These are phyloP conservation scores for Hypsibius dujardini DNA, from an alignment of 1,140 invertebrate species.

Conservation along the genomic window DNA sequence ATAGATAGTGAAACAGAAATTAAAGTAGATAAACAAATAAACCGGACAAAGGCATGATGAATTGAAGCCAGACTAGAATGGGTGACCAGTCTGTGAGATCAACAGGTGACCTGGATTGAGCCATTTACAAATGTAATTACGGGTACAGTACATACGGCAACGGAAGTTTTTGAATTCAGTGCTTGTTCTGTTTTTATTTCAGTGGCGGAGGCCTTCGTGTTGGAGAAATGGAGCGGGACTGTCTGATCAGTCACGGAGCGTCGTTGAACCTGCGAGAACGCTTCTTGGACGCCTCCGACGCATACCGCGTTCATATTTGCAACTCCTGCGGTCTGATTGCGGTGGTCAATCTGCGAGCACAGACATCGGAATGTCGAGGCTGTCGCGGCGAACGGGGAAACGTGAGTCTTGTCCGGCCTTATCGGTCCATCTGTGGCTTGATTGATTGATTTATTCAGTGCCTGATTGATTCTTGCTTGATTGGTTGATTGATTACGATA, in stretches of 20 bases:
- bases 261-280: constrained; percentile 73
- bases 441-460: too few species aligned
- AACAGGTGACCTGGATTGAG: too few species aligned
- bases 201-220: constrained; percentile 86
- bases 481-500: too few species aligned
- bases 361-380: background rate
- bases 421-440: too few species aligned
- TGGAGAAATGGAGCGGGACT: constrained; percentile 98
- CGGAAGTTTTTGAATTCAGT: too few species aligned
- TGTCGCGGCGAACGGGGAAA: background rate
- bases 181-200: background rate
- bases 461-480: too few species aligned
- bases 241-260: constrained; percentile 49
- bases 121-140: background rate
- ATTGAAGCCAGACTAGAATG: background rate
- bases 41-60: background rate
- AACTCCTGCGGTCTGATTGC: constrained; percentile 61
- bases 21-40: background rate
- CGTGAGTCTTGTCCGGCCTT: too few species aligned
- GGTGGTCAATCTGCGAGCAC: background rate
- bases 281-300: constrained; percentile 93
- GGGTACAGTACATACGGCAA: background rate
- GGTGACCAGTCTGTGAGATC: background rate
- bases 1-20: background rate
- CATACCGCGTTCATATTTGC: constrained; percentile 87